Evolutionary conservation across 2,888 invertebrate species (phyloP).

Genomic region (Morpho achilles): DNA sequence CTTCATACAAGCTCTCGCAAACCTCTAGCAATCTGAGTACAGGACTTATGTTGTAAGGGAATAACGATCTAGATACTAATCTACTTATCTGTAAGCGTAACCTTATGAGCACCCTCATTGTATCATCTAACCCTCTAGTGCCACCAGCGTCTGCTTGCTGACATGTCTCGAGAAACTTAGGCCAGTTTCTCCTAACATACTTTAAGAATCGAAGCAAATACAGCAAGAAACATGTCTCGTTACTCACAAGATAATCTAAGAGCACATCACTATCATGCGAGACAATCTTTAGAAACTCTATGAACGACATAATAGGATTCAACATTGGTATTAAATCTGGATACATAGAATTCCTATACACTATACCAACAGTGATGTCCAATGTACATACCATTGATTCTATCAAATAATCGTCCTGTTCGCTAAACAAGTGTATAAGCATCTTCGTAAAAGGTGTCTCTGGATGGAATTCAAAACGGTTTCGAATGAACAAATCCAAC

Average conservation of each 20-base stretch:
- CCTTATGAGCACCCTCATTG: slow-evolving; percentile 90
- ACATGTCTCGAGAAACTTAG: slow-evolving; percentile 88
- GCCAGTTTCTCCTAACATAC: slow-evolving; percentile 90
- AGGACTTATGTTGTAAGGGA: slow-evolving; percentile 94
- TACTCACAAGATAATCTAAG: slow-evolving; percentile 91
- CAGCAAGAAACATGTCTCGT: slow-evolving; percentile 93
- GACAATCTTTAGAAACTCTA: slow-evolving; percentile 91
- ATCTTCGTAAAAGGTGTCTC: slow-evolving; percentile 93
- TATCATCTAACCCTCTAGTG: slow-evolving; percentile 84
- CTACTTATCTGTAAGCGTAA: slow-evolving; percentile 89
- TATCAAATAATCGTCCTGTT: slow-evolving; percentile 94
- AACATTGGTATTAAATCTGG: slow-evolving; percentile 89
- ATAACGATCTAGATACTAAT: slow-evolving; percentile 89
- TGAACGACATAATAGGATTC: slow-evolving; percentile 91
- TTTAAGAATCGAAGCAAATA: slow-evolving; percentile 91
- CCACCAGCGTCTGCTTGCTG: slow-evolving; percentile 79
- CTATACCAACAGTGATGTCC: slow-evolving; percentile 92
- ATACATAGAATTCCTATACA: slow-evolving; percentile 88
- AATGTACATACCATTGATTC: slow-evolving; percentile 95
- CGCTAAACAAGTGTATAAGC: slow-evolving; percentile 91
- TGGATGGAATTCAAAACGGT: slow-evolving; percentile 90
- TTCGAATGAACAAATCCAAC: slow-evolving; percentile 89
- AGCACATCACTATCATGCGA: slow-evolving; percentile 89
- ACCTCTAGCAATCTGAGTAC: slow-evolving; percentile 89
- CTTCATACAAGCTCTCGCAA: slow-evolving; percentile 91